phyloP scores from a whole-genome alignment of 2,797 vertebrate species.

The Denticeps clupeoides region DNA sequence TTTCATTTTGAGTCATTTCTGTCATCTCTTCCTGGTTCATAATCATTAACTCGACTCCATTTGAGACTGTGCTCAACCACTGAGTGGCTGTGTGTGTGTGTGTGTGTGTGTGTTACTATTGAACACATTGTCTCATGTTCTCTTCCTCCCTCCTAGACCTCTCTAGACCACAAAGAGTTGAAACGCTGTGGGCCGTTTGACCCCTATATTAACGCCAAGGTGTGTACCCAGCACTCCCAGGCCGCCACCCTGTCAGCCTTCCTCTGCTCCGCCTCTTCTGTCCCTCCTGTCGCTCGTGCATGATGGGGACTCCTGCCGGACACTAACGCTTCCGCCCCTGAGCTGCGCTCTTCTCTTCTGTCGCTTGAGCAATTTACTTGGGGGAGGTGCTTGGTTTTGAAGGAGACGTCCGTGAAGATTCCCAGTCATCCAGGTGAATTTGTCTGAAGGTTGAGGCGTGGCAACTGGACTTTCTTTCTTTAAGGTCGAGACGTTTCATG shows the following conservation, averaged over 20 bases:
- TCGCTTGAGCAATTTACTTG: no score
- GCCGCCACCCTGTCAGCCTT: conserved; percentile 13
- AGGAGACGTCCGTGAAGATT: no score
- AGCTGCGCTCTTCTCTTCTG: no score
- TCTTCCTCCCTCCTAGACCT: conserved; percentile 91
- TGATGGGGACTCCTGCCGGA: neutral
- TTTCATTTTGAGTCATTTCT: conserved; percentile 50
- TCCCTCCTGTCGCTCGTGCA: conserved; percentile 28
- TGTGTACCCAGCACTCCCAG: conserved; percentile 73
- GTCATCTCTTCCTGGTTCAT: conserved; percentile 29
- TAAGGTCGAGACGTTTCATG: no score
- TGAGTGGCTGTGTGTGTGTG: conserved; percentile 62
- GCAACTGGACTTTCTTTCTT: no score
- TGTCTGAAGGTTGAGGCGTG: no score
- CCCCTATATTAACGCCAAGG: conserved; percentile 99
- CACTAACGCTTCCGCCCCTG: neutral
- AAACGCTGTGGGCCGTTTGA: conserved; percentile 99
- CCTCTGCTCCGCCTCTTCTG: conserved; percentile 10
- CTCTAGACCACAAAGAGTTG: conserved; percentile 97
- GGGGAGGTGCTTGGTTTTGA: no score
- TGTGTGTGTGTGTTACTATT: conserved; percentile 13
- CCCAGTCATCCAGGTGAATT: no score
- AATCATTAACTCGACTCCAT: conserved; percentile 46
- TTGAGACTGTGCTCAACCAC: conserved; percentile 40
- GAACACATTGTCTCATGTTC: conserved; percentile 62